These are phyloP conservation scores for Lampropteryx suffumata DNA, from an alignment of 2,888 invertebrate species.

Conservation along the genomic window DNA sequence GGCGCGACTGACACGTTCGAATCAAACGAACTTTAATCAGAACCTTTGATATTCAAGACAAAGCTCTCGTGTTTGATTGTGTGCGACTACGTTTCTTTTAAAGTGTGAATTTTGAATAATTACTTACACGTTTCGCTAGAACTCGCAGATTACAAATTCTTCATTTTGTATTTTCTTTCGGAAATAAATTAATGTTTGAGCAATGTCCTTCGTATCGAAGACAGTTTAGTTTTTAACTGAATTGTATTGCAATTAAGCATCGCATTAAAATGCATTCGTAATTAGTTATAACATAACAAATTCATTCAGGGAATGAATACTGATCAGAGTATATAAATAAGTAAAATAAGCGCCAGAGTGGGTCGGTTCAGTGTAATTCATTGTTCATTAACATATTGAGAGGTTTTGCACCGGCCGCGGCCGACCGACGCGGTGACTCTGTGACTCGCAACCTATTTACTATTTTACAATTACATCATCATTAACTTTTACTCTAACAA, in stretches of 20 bases:
- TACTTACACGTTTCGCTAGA: too few relatives aligned
- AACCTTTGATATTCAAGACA: conserved; percentile 2
- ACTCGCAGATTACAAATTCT: too few relatives aligned
- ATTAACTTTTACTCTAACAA: background rate
- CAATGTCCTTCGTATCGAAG: too few relatives aligned
- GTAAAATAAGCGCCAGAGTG: background rate
- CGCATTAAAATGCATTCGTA: too few relatives aligned
- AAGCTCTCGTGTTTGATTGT: background rate
- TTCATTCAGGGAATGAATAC: background rate
- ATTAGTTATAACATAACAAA: too few relatives aligned
- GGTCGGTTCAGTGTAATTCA: background rate
- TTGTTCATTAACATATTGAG: background rate
- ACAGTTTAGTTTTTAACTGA: too few relatives aligned
- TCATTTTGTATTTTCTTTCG: too few relatives aligned
- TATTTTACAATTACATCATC: background rate
- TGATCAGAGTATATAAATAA: background rate
- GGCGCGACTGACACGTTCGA: background rate
- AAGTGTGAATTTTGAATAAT: too few relatives aligned
- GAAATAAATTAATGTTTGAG: too few relatives aligned
- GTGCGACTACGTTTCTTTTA: background rate
- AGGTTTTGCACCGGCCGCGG: background rate
- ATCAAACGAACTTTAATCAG: conserved; percentile 4
- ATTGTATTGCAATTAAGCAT: too few relatives aligned
- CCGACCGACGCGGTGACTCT: too few relatives aligned
- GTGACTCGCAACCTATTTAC: background rate